Evolutionary conservation across 2,888 invertebrate species (phyloP).

Genomic region (Drosophila suboccidentalis): DNA sequence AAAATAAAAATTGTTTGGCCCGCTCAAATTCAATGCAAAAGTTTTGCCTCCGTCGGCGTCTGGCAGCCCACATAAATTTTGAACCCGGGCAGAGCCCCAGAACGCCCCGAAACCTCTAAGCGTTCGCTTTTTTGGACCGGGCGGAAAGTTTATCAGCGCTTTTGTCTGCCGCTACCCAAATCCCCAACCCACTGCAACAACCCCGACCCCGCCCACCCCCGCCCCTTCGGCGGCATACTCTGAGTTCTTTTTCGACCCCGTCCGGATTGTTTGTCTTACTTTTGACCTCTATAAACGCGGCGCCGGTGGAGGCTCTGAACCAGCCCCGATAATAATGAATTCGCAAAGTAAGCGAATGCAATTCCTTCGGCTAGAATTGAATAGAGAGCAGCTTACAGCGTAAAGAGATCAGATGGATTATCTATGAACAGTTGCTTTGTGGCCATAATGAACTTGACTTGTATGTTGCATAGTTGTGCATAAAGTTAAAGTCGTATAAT

Average conservation of each 20-base stretch:
- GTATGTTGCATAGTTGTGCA: not conserved
- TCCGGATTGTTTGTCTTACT: constrained; percentile 80
- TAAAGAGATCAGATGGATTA: constrained; percentile 44
- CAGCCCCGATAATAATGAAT: constrained; percentile 76
- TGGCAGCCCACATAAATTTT: constrained; percentile 80
- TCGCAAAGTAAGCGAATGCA: constrained; percentile 43
- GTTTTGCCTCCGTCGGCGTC: constrained; percentile 70
- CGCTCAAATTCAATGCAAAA: constrained; percentile 80
- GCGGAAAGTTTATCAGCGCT: constrained; percentile 74
- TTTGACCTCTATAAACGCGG: constrained; percentile 76
- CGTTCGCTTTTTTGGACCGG: constrained; percentile 43
- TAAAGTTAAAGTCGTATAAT: not conserved
- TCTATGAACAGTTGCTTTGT: constrained; percentile 28
- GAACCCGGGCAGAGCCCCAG: constrained; percentile 23
- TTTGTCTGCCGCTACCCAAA: constrained; percentile 55
- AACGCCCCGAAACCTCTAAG: constrained; percentile 13
- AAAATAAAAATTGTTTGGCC: constrained; percentile 76
- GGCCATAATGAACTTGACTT: constrained; percentile 38
- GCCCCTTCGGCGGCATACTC: constrained; percentile 2
- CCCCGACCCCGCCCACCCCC: not conserved
- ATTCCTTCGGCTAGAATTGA: constrained; percentile 21
- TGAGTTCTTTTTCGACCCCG: constrained; percentile 26
- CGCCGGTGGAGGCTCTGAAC: constrained; percentile 40
- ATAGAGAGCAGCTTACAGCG: constrained; percentile 19
- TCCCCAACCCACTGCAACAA: constrained; percentile 24